Evolutionary conservation across 1,140 invertebrate genomes (phyloP), one percentile per base, ranked within the genome.

Genomic region (Colletes gigas): DNA sequence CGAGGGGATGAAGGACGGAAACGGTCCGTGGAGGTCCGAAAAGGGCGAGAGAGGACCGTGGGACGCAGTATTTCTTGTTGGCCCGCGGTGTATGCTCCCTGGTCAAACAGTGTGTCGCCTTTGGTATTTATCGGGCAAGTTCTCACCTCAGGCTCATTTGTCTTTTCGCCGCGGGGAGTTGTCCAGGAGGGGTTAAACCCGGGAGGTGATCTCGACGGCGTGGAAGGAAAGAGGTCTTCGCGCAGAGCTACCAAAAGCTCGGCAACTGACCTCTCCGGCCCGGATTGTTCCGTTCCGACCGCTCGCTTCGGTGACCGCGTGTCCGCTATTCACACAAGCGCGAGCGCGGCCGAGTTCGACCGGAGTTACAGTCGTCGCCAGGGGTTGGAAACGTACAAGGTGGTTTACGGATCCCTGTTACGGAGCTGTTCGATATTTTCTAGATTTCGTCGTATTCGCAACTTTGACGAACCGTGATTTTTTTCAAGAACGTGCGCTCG

Each of bases 121-220:
- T 93, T 91, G 90, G 91, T 93, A 93, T 93, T 93, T 93, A 93
- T 93, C 92, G 93, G 92, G 89, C 90, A 93, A 93, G 92, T 93
- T 93, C 91, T 93, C 92, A 93, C 93, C 93, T 93, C 93, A 92
- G 85, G 89, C 92, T 93, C 93, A 93, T 93, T 93, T 93, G 92
- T 93, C 93, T 93, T 93, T 91, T 85, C 89, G 89, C 91, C 87
- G 81, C 88, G 88, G 91, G 90, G 91, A 89, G 89, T 91, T 88
- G 87, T 90, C 88, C 86, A 83, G 76, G 82, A 68, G 69, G 65
- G 77, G 66, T 80, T 81, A 70, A 57, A 70, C 72, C 50, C 85
- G 54, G 52, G 76, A 80, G 76, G 83, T 72, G 84, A 87, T 69
- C 63, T 74, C 67, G 73, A 71, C 52, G 68, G 73, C 52, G 41